These are phyloP conservation scores for Neomicropteryx cornuta DNA, from an alignment of 1,140 invertebrate species.

Conservation along the genomic window DNA sequence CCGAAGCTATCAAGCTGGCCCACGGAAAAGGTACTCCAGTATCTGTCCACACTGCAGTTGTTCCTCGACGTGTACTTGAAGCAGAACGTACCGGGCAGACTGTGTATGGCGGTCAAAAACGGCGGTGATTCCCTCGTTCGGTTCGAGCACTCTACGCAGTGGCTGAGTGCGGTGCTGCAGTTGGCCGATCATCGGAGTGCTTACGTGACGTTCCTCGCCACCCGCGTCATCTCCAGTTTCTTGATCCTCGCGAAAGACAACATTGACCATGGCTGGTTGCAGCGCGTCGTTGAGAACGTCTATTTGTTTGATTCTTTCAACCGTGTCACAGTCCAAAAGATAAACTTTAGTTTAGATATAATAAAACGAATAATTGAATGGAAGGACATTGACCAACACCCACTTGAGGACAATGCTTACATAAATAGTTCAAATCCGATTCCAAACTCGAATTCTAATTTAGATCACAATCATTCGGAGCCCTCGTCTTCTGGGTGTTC, in stretches of 20 bases:
- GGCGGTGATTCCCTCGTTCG: slow-evolving; percentile 68
- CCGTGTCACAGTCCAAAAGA: slow-evolving; percentile 48
- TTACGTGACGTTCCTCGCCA: slow-evolving; percentile 69
- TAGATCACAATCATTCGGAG: too few species aligned
- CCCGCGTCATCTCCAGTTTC: slow-evolving; percentile 69
- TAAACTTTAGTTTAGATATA: slow-evolving; percentile 73
- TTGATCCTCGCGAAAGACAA: slow-evolving; percentile 72
- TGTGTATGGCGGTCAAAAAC: slow-evolving; percentile 66
- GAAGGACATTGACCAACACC: slow-evolving; percentile 74
- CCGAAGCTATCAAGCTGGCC: slow-evolving; percentile 60
- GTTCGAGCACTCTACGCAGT: slow-evolving; percentile 64
- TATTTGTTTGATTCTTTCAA: slow-evolving; percentile 44
- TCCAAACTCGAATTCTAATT: too few species aligned
- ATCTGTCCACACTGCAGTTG: slow-evolving; percentile 70
- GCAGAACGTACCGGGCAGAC: slow-evolving; percentile 67
- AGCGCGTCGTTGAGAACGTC: slow-evolving; percentile 57
- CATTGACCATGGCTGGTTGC: slow-evolving; percentile 65
- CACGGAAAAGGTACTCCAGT: slow-evolving; percentile 56
- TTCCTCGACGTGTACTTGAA: slow-evolving; percentile 75
- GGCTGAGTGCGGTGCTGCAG: slow-evolving; percentile 73
- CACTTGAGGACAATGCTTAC: slow-evolving; percentile 55
- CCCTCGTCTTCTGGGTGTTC: too few species aligned
- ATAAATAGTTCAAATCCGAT: slow-evolving; percentile 23
- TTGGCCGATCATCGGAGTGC: slow-evolving; percentile 64
- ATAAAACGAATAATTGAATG: slow-evolving; percentile 77